Base-by-base conservation (phyloP, 2,113 vertebrate species). In the Misgurnus anguillicaudatus region DNA sequence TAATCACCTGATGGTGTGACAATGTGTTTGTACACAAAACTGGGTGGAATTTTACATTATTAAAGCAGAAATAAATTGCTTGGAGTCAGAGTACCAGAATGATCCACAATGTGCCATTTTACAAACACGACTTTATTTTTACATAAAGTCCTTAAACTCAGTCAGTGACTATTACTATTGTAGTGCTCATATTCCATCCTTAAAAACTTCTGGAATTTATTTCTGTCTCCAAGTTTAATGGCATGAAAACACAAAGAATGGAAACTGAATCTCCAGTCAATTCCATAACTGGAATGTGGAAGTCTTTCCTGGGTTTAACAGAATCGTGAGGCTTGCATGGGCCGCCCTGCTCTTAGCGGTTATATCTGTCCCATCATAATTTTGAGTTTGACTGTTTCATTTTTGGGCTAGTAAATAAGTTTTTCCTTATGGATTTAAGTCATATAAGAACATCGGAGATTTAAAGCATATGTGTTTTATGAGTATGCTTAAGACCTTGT, bases 231-330 rank as follows among this genome's bases (percentile, higher is more conserved):
- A 48, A 53, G n/a, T 72, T 60, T 83, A 77, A 80, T 80, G 73
- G 67, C 61, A 13, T 24, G 66, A 77, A 67, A 83, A 55, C 64
- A 75, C 9, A 70, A 80, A 77, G 53, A 17, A 77, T 77, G 73
- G 77, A 77, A 72, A 77, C 48, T 48, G 66, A 77, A 83, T 83
- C 57, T 71, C 72, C 41, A 68, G 58, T 83, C 58, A 60, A 63
- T 65, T 75, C 57, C 70, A 64, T 69, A 73, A 36, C 24, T 70
- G 65, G 65, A 76, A 71, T 76, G 67, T 79, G 58, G 47, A 82
- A 70, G 60, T 58, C 64, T 36, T 83, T 69, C 48, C 71, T 58
- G 41, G 11, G 16, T 58, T 76, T 48, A 36, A 41, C 64, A 5
- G 39, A 79, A 70, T 61, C 39, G 70, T 38, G 31, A 45, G 36